Percentiles rank a stretch among this genome's conserved stretches.
phyloP scores from a whole-genome alignment of 2,797 vertebrate genomes.

The Poeciliopsis infans region DNA sequence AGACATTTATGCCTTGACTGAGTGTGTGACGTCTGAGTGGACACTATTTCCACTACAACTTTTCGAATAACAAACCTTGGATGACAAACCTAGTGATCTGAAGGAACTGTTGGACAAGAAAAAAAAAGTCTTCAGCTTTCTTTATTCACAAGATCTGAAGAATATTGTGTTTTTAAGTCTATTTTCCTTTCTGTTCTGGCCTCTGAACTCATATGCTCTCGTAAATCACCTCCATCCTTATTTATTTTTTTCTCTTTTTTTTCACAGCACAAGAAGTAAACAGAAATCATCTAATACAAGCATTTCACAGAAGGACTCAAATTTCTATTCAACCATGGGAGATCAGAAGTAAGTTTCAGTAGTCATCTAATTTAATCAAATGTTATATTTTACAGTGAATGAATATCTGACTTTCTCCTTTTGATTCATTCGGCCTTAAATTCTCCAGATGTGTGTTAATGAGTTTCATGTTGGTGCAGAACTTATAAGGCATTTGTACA shows the following conservation, averaged over 20 bases:
- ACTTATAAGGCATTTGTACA: constrained; percentile 42
- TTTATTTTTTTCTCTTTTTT: constrained; percentile 32
- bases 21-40: not conserved
- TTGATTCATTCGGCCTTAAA: constrained; percentile 43
- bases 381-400: constrained; percentile 18
- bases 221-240: constrained; percentile 2
- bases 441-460: constrained; percentile 63
- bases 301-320: constrained; percentile 56
- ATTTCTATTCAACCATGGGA: constrained; percentile 69
- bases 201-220: not conserved
- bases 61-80: not conserved
- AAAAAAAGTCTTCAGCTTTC: not conserved
- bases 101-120: too few species aligned
- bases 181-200: not conserved
- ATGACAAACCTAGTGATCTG: too few species aligned
- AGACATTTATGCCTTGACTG: not conserved
- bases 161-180: not conserved
- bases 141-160: not conserved
- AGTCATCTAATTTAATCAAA: not conserved
- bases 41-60: not conserved
- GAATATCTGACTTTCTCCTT: constrained; percentile 32
- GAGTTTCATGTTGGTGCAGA: constrained; percentile 47
- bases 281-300: constrained; percentile 59
- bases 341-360: constrained; percentile 78
- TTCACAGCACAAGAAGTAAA: constrained; percentile 78